phyloP scores from a whole-genome alignment of 2,113 vertebrate species.

The Oryzias woworae region DNA sequence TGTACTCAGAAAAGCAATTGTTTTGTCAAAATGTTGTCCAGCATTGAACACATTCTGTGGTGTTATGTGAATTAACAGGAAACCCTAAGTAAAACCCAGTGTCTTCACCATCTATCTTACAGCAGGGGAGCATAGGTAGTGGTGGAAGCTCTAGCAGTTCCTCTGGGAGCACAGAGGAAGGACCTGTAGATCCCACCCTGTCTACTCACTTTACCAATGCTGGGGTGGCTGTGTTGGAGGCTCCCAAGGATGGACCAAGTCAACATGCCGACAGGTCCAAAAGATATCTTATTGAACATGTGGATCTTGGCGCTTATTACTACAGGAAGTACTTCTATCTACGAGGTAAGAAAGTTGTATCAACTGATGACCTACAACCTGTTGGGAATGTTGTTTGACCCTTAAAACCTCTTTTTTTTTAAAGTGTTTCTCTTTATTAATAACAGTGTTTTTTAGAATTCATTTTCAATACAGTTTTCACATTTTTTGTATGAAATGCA shows the following conservation, averaged over 20 bases:
- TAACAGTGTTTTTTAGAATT: too few relatives aligned
- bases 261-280: slow-evolving; percentile 91
- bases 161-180: slow-evolving; percentile 83
- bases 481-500: too few relatives aligned
- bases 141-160: slow-evolving; percentile 74
- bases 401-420: too few relatives aligned
- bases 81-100: background rate
- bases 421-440: too few relatives aligned
- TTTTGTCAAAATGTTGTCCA: too few relatives aligned
- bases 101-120: slow-evolving; percentile 17
- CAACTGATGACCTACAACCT: too few relatives aligned
- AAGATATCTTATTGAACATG: slow-evolving; percentile 92
- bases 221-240: slow-evolving; percentile 93
- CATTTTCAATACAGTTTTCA: too few relatives aligned
- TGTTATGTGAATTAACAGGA: too few relatives aligned
- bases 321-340: slow-evolving; percentile 97
- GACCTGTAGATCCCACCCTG: slow-evolving; percentile 86
- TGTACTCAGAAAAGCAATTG: too few relatives aligned
- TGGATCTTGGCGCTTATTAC: slow-evolving; percentile 96
- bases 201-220: slow-evolving; percentile 94
- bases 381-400: too few relatives aligned
- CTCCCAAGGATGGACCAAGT: slow-evolving; percentile 88
- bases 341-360: slow-evolving; percentile 82
- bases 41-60: too few relatives aligned
- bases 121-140: slow-evolving; percentile 85